phyloP scores from a whole-genome alignment of 1,140 invertebrate genomes.

The Augochlora pura region DNA sequence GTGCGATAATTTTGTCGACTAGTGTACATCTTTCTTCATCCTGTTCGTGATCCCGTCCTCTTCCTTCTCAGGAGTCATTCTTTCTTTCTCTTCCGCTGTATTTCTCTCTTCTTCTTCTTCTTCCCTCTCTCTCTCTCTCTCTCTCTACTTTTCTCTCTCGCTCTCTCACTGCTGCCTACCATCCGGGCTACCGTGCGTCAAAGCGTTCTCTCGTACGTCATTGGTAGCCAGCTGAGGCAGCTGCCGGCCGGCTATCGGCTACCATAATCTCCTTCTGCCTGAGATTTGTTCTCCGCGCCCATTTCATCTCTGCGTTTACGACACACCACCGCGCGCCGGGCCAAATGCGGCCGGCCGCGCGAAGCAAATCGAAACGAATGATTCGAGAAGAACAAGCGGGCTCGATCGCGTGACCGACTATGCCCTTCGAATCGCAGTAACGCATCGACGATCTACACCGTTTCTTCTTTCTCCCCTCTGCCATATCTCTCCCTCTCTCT shows the following conservation, averaged over 20 bases:
- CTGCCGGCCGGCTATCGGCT: slow-evolving; percentile 27
- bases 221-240: slow-evolving; percentile 41
- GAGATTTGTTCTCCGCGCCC: slow-evolving; percentile 8
- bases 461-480: background rate
- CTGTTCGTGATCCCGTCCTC: too few relatives aligned
- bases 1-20: too few relatives aligned
- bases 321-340: background rate
- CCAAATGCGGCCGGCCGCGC: background rate
- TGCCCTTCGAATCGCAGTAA: background rate
- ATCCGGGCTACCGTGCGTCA: slow-evolving; percentile 26
- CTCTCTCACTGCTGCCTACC: slow-evolving; percentile 2
- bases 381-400: slow-evolving; percentile 27
- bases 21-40: too few relatives aligned
- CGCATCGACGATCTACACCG: background rate
- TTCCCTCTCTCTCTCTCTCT: background rate
- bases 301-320: background rate
- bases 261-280: slow-evolving; percentile 36
- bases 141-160: background rate
- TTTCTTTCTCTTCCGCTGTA: background rate
- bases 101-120: background rate
- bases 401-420: background rate
- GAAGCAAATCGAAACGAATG: slow-evolving; percentile 33
- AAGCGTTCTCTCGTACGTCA: slow-evolving; percentile 40
- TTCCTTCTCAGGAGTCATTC: background rate
- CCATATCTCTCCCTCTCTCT: too few relatives aligned